Conservation (phyloP, 2,113 vertebrate species). For the Crotalus helleri region DNA sequence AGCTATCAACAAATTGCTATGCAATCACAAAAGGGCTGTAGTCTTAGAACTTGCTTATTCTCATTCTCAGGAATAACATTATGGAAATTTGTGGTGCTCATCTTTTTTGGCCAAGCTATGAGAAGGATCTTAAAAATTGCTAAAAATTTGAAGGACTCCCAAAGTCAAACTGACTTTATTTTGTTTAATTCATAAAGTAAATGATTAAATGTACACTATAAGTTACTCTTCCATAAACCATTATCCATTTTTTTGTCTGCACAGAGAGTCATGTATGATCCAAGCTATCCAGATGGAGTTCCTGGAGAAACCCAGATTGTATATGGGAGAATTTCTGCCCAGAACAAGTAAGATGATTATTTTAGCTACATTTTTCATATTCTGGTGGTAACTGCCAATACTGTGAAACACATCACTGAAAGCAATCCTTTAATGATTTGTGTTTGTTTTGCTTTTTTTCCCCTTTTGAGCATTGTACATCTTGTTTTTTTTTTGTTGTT, state of each 20-base stretch:
- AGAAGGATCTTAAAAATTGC: neutral
- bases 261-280: neutral
- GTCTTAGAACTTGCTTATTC: neutral
- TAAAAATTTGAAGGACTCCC: neutral
- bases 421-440: neutral
- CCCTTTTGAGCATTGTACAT: constrained; percentile 3
- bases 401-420: neutral
- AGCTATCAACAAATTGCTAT: neutral
- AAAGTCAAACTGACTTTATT: neutral
- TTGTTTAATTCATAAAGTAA: neutral
- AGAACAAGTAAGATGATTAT: neutral
- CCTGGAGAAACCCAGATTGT: neutral
- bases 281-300: neutral
- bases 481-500: constrained; percentile 2
- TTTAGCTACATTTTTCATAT: neutral
- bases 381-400: neutral
- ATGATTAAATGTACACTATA: neutral
- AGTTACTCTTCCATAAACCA: neutral
- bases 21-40: neutral
- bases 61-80: neutral
- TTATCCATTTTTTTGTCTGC: neutral
- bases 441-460: neutral
- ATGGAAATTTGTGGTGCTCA: neutral
- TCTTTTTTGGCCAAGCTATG: neutral
- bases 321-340: neutral